Base-by-base conservation (phyloP, 2,888 invertebrate genomes). In the Itoplectis maculator region DNA sequence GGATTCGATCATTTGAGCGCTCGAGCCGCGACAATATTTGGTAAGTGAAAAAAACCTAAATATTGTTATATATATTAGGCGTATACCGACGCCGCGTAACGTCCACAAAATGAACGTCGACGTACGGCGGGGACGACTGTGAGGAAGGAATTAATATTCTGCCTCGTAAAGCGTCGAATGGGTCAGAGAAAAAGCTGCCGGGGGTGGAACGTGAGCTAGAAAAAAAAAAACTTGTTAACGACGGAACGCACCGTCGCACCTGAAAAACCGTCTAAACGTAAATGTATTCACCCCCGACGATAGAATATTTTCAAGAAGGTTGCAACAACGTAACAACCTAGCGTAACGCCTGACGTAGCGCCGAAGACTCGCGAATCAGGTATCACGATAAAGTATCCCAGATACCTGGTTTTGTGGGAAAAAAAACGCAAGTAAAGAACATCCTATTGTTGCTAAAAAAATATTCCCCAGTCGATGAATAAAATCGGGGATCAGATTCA, bases 241-340 rank as follows among this genome's bases (percentile, higher is more conserved):
- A 29, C 29, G 23, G 56, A 2, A 29, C 56, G 20, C 5, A 56
- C 11, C 11, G 23, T 56, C n/a, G 7, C 5, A 29, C 23, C 13
- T 29, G 23, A 29, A 56, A 56, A 56, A 56, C 13, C 13, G 56
- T 23, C 56, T 29, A n/a, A 56, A 23, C 1, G 56, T 29, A 56
- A 56, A 56, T 56, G 11, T 56, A 56, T 56, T 56, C 56, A 56
- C 56, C 56, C 56, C 29, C 23, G 20, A 23, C 29, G 29, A 56
- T 13, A 56, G 29, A 5, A 56, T 29, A 29, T 20, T 42, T 8
- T 7, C 6, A 2, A 18, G 20, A 54, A 54, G 20, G 23, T 20
- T 2, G 51, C 18, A 8, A 54, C 51, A 20, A 54, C 2, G n/a
- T n/a, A n/a, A n/a, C n/a, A n/a, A n/a, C n/a, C n/a, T n/a, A n/a